These are phyloP conservation scores for Thalassoma bifasciatum DNA, from an alignment of 2,113 vertebrate genomes.

Conservation along the genomic window DNA sequence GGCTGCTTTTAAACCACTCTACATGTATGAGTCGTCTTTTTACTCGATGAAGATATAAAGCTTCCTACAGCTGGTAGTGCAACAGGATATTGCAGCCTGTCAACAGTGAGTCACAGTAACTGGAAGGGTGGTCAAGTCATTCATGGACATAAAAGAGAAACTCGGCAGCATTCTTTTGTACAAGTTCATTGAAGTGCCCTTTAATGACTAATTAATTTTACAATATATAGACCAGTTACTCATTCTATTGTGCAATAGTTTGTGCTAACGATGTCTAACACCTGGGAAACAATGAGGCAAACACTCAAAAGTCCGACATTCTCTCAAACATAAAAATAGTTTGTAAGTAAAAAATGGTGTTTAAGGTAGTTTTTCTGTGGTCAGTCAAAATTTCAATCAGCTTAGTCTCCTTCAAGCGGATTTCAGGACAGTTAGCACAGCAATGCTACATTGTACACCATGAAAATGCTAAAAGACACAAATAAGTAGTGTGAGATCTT, in stretches of 20 bases:
- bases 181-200: not conserved
- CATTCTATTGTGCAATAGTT: not conserved
- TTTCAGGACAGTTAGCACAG: too few relatives aligned
- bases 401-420: too few relatives aligned
- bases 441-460: too few relatives aligned
- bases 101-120: conserved; percentile 55
- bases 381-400: too few relatives aligned
- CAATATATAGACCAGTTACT: not conserved
- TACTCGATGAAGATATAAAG: not conserved
- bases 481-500: too few relatives aligned
- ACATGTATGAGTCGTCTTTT: not conserved
- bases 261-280: not conserved
- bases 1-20: not conserved
- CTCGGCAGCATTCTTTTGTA: not conserved
- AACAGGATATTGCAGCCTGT: conserved; percentile 48
- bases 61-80: conserved; percentile 3
- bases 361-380: too few relatives aligned
- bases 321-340: too few relatives aligned
- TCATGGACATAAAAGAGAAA: conserved; percentile 14
- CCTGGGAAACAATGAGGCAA: not conserved
- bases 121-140: conserved; percentile 46
- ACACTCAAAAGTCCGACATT: not conserved
- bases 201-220: not conserved
- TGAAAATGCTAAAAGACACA: too few relatives aligned
- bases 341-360: too few relatives aligned